A percentile compares a stretch with the other conserved stretches of the same genome.
Conservation (phyloP, 2,888 invertebrate genomes). For the Proisotoma minuta region DNA sequence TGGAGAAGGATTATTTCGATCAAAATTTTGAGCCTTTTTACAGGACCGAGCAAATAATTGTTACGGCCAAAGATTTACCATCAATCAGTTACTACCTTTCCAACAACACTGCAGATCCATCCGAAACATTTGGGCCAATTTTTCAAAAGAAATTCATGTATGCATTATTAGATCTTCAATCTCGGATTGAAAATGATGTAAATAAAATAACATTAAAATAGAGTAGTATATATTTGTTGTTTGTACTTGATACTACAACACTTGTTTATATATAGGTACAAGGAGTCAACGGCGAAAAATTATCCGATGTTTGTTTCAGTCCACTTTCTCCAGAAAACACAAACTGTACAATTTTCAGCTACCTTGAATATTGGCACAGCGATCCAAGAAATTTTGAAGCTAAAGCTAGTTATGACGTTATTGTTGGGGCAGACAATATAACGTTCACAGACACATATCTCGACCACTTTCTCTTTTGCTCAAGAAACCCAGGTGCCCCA, state of each 20-base stretch:
- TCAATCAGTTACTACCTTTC: slow-evolving; percentile 58
- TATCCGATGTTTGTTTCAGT: slow-evolving; percentile 86
- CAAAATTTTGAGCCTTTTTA: slow-evolving; percentile 90
- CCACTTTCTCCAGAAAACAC: slow-evolving; percentile 69
- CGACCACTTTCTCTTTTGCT: slow-evolving; percentile 68
- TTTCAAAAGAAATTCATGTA: slow-evolving; percentile 75
- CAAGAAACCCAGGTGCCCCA: slow-evolving; percentile 51
- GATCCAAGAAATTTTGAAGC: slow-evolving; percentile 56
- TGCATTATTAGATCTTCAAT: slow-evolving; percentile 67
- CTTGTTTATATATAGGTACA: slow-evolving; percentile 4
- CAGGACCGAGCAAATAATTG: slow-evolving; percentile 86
- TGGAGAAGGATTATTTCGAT: slow-evolving; percentile 87
- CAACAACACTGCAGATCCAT: slow-evolving; percentile 55
- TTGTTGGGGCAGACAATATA: not conserved
- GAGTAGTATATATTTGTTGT: not conserved
- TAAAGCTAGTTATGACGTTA: not conserved
- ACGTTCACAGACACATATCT: slow-evolving; percentile 59
- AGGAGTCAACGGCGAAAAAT: slow-evolving; percentile 46
- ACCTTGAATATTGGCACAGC: slow-evolving; percentile 88
- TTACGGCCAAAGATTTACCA: slow-evolving; percentile 51
- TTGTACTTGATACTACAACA: not conserved
- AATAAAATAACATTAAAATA: slow-evolving; percentile 3
- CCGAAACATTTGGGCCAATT: slow-evolving; percentile 73
- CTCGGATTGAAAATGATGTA: slow-evolving; percentile 57
- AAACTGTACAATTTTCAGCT: slow-evolving; percentile 80